Evolutionary conservation across 2,113 vertebrate genomes (phyloP), one percentile per base, ranked within the genome.

Genomic region (Eptatretus burgeri): DNA sequence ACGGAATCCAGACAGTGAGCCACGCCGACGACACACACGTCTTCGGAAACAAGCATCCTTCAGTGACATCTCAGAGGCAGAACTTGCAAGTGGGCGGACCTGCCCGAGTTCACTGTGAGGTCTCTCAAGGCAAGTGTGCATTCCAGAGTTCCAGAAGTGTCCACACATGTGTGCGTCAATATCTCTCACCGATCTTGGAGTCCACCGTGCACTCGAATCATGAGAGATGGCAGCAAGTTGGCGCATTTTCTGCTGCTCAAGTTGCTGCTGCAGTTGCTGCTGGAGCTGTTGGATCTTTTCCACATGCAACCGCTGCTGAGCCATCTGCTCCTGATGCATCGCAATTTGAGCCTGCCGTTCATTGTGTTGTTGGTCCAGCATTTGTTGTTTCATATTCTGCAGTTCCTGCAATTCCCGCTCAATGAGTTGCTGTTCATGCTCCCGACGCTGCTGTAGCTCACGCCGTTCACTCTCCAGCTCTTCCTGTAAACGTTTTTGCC

Each of bases 241-340:
- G n/a, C 56, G n/a, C n/a, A 60, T 75, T 72, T 94, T 98, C 71
- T 98, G 91, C 64, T 98, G 88, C 66, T 95, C 84, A 20, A 98
- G 73, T 71, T 98, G 91, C 69, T 89, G 85, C 72, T 94, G 87
- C 64, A 98, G 79, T 67, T 95, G 91, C 13, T 98, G 91, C 70
- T 98, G 91, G 63, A 98, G 72, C 64, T 88, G 83, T 69, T 98
- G 91, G 63, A 98, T 95, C 72, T 98, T 88, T 69, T 98, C 89
- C 1, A 98, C 77, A 68, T 98, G 91, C 70, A 93, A 76, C 67
- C 81, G 81, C 70, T 98, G 91, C 69, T 98, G 91, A 5, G 89
- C 91, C 5, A 98, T 74, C 74, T 98, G 91, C 68, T 98, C 91
- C 64, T 87, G 79, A 71, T 98, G 91, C 76, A 98, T 75, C 0